These are phyloP conservation scores for Acipenser ruthenus DNA, from an alignment of 2,797 vertebrate species.

Conservation along the genomic window DNA sequence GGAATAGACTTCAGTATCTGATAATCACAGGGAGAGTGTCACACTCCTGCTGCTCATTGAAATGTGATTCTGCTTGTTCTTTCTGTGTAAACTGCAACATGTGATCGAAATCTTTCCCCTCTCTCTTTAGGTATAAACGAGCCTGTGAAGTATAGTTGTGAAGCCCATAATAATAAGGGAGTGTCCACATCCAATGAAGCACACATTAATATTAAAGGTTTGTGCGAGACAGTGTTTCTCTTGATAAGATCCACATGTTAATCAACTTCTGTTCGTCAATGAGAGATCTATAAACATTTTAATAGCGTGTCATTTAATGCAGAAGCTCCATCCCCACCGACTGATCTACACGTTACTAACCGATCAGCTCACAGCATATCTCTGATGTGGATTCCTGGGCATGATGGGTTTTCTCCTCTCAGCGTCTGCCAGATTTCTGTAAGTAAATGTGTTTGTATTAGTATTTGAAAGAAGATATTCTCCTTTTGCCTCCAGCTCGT, in stretches of 20 bases:
- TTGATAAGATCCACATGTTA: not conserved
- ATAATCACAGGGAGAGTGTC: no score
- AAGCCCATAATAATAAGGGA: slow-evolving; percentile 80
- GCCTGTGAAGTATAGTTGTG: slow-evolving; percentile 76
- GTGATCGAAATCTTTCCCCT: no score
- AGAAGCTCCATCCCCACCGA: slow-evolving; percentile 46
- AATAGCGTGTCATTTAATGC: not conserved
- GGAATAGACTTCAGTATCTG: no score
- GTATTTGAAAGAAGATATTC: no score
- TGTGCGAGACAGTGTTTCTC: no score
- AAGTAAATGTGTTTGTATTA: slow-evolving; percentile 20
- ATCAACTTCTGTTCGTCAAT: no score
- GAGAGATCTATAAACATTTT: no score
- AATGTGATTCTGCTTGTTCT: no score
- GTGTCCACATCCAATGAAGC: slow-evolving; percentile 72
- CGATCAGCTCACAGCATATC: slow-evolving; percentile 57
- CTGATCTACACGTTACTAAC: slow-evolving; percentile 48
- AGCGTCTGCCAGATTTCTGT: slow-evolving; percentile 72
- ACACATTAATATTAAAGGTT: slow-evolving; percentile 85
- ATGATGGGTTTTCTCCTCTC: slow-evolving; percentile 76
- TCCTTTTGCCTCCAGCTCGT: no score
- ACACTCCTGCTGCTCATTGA: no score
- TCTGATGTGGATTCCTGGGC: slow-evolving; percentile 76
- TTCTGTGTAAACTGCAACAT: no score
- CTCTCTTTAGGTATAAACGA: slow-evolving; percentile 65